Percentiles rank a stretch among this genome's conserved stretches.
phyloP scores from a whole-genome alignment of 2,888 invertebrate genomes.

The Melikaiella ostensackeni region DNA sequence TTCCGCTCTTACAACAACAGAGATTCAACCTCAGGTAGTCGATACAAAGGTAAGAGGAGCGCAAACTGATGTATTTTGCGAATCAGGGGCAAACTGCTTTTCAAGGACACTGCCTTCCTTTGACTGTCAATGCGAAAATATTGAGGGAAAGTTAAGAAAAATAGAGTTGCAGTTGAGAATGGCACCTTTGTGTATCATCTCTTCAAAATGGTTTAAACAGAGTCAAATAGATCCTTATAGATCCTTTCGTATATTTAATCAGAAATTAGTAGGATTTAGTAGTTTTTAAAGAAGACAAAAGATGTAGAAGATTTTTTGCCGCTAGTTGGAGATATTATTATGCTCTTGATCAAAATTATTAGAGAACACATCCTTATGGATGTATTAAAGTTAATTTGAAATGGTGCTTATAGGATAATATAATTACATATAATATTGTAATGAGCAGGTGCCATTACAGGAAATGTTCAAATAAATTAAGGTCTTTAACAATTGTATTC shows the following conservation, averaged over 20 bases:
- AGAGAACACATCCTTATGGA: no score
- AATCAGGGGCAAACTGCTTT: constrained; percentile 28
- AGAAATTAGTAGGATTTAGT: no score
- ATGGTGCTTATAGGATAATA: no score
- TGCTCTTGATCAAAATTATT: no score
- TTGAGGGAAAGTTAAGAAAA: not conserved
- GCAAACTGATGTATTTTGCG: constrained; percentile 12
- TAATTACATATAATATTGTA: no score
- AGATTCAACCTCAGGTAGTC: constrained; percentile 13
- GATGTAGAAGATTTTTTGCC: no score
- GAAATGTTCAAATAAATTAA: no score
- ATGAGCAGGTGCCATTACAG: no score
- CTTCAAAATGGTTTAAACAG: not conserved
- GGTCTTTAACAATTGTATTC: no score
- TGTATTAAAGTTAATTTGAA: no score
- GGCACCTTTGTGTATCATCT: not conserved
- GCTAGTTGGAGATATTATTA: no score
- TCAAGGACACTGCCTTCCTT: constrained; percentile 19
- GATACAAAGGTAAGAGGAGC: constrained; percentile 18
- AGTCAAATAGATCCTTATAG: not conserved
- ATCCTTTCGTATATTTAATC: not conserved
- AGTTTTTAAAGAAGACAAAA: no score
- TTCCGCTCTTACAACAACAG: not conserved
- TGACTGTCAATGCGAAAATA: constrained; percentile 8
- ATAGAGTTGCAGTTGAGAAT: not conserved